Conservation (phyloP, 2,888 invertebrate species). For the Copidosoma aretas region DNA sequence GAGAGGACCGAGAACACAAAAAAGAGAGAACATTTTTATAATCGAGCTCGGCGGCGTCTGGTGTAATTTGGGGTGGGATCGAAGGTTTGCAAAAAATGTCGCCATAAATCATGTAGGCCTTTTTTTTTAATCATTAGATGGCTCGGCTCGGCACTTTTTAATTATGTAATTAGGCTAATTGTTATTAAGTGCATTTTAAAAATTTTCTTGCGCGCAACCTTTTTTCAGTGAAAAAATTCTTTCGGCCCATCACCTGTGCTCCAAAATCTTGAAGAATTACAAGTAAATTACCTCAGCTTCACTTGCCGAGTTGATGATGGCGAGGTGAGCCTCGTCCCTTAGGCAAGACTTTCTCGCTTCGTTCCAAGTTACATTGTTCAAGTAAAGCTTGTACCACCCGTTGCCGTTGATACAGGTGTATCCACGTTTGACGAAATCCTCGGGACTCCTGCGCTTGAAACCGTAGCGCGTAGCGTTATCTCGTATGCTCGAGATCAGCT, state of each 20-base stretch:
- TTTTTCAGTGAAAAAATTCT: too few relatives aligned
- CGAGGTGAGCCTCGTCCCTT: slow-evolving; percentile 25
- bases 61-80: slow-evolving; percentile 16
- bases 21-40: slow-evolving; percentile 17
- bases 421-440: slow-evolving; percentile 8
- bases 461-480: slow-evolving; percentile 13
- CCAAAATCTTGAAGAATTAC: too few relatives aligned
- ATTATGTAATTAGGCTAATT: not conserved
- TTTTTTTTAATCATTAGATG: slow-evolving; percentile 1
- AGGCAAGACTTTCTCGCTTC: slow-evolving; percentile 36
- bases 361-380: slow-evolving; percentile 30
- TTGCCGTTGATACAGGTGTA: slow-evolving; percentile 20
- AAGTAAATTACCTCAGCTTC: slow-evolving; percentile 25
- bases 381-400: slow-evolving; percentile 33
- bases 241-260: too few relatives aligned
- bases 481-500: slow-evolving; percentile 4
- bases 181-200: not conserved
- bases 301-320: slow-evolving; percentile 24
- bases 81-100: slow-evolving; percentile 14
- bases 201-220: not conserved
- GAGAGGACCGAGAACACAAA: slow-evolving; percentile 5
- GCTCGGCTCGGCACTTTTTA: not conserved
- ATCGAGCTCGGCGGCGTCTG: not conserved
- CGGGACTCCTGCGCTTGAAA: not conserved
- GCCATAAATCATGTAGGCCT: slow-evolving; percentile 4